Percentiles rank a stretch among this genome's conserved stretches.
Evolutionary conservation across 1,140 invertebrate species (phyloP).

Genomic region (Plutomurus gul): DNA sequence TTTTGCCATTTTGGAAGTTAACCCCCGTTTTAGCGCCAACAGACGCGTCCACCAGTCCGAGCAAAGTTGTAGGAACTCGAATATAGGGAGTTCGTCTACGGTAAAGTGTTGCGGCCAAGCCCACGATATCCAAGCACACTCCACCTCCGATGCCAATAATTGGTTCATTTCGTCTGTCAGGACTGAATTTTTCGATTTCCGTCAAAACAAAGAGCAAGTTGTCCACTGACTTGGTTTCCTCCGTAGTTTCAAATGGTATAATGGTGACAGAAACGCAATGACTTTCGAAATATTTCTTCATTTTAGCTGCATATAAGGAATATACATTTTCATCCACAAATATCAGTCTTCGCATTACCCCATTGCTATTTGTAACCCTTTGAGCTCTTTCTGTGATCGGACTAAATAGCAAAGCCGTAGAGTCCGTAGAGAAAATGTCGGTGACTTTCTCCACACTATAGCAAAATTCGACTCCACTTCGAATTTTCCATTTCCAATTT

Average conservation of each 20-base stretch:
- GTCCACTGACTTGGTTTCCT: neutral
- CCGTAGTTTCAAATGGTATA: neutral
- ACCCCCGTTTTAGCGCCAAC: slow-evolving; percentile 56
- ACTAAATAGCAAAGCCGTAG: neutral
- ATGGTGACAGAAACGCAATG: neutral
- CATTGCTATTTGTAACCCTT: neutral
- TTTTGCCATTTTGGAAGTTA: slow-evolving; percentile 27
- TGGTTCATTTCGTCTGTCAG: neutral
- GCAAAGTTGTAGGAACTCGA: slow-evolving; percentile 38
- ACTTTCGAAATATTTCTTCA: neutral
- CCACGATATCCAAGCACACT: slow-evolving; percentile 38
- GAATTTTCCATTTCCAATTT: neutral
- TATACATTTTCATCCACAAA: neutral
- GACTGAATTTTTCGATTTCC: neutral
- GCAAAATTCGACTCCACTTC: neutral
- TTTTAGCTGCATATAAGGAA: neutral
- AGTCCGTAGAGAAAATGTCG: neutral
- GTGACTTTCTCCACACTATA: neutral
- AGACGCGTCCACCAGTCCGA: slow-evolving; percentile 39
- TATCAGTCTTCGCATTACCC: neutral
- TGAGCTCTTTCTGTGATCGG: neutral
- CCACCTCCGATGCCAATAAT: slow-evolving; percentile 46
- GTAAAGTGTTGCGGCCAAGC: slow-evolving; percentile 32
- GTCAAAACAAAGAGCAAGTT: neutral
- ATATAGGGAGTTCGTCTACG: slow-evolving; percentile 27